phyloP scores from a whole-genome alignment of 2,113 vertebrate genomes.

The Colaptes auratus region DNA sequence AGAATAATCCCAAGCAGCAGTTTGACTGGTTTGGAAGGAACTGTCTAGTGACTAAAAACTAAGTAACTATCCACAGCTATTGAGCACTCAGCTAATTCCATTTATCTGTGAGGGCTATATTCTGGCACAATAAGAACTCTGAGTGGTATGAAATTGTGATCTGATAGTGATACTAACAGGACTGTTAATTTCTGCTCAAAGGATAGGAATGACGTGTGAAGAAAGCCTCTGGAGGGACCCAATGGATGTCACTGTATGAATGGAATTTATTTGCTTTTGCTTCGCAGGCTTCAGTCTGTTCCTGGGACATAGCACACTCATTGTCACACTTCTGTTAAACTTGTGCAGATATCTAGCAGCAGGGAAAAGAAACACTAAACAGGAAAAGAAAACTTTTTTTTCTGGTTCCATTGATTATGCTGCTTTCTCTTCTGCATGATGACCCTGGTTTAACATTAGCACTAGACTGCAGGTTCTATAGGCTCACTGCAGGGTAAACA shows the following conservation, averaged over 20 bases:
- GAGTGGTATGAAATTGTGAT: background rate
- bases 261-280: background rate
- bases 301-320: background rate
- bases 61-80: background rate
- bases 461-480: background rate
- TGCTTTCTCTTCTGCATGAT: background rate
- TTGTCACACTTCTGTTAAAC: background rate
- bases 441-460: background rate
- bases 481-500: background rate
- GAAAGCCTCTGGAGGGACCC: background rate
- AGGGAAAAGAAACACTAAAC: background rate
- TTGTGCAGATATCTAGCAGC: background rate
- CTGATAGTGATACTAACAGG: background rate
- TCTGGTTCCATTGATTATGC: background rate
- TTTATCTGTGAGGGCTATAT: background rate
- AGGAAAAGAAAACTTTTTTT: background rate
- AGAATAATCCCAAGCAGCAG: background rate
- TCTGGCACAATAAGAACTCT: background rate
- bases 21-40: background rate
- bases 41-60: background rate
- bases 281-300: background rate
- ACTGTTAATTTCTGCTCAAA: background rate
- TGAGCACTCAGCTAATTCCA: background rate
- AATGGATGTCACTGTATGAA: background rate
- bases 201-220: background rate